These are phyloP conservation scores for Frankliniella fusca DNA, from an alignment of 2,888 invertebrate species.

Conservation along the genomic window DNA sequence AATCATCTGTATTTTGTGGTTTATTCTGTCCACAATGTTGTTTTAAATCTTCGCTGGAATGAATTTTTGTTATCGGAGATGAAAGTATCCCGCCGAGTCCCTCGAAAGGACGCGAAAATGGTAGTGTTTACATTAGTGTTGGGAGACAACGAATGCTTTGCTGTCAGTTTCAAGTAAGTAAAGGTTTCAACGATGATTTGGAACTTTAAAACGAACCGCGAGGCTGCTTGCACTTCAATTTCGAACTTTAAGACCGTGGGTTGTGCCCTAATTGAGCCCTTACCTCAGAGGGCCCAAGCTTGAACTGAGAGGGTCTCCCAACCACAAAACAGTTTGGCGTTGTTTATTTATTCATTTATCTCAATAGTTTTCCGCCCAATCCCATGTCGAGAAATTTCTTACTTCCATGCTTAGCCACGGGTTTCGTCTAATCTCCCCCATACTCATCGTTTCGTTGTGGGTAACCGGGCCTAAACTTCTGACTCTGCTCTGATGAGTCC, in stretches of 20 bases:
- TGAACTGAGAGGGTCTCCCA: background rate
- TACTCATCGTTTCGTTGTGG: background rate
- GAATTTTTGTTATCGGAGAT: background rate
- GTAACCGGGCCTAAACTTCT: background rate
- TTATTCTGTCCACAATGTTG: background rate
- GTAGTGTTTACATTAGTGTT: slow-evolving; percentile 25
- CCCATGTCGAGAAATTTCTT: too few relatives aligned
- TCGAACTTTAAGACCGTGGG: background rate
- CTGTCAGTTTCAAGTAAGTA: slow-evolving; percentile 25
- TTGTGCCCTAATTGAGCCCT: background rate
- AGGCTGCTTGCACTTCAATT: background rate
- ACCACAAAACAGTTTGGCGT: slow-evolving; percentile 9
- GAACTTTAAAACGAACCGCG: background rate
- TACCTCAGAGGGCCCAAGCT: background rate
- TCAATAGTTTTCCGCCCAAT: too few relatives aligned
- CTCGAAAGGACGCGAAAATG: slow-evolving; percentile 4
- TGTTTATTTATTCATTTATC: slow-evolving; percentile 11
- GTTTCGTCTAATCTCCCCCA: too few relatives aligned
- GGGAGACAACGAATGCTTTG: slow-evolving; percentile 13
- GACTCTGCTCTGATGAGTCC: background rate
- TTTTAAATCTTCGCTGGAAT: background rate
- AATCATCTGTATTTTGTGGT: background rate
- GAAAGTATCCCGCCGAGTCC: background rate
- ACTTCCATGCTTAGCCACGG: too few relatives aligned
- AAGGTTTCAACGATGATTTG: background rate